Conservation (phyloP, 2,888 invertebrate species). For the Unio delphinus region DNA sequence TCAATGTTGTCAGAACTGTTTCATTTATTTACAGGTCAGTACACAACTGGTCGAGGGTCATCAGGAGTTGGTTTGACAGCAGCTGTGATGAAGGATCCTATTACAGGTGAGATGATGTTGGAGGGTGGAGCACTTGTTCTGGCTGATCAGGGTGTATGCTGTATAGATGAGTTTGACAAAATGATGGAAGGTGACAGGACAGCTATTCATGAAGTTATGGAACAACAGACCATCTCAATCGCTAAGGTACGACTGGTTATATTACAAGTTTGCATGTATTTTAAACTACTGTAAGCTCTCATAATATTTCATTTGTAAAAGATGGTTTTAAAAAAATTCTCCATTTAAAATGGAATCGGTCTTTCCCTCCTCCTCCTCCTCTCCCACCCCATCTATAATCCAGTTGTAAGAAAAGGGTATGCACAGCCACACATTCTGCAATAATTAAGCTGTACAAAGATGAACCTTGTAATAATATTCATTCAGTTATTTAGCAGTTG, state of each 20-base stretch:
- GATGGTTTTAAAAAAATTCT: no score
- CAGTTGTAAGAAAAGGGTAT: no score
- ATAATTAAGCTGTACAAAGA: no score
- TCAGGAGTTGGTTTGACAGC: slow-evolving; percentile 99
- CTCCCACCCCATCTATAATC: no score
- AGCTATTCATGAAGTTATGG: slow-evolving; percentile 75
- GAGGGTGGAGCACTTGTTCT: slow-evolving; percentile 92
- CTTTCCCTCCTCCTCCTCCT: no score
- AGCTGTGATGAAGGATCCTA: slow-evolving; percentile 96
- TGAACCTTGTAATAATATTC: no score
- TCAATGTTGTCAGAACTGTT: background rate
- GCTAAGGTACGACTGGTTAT: slow-evolving; percentile 81
- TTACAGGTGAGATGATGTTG: slow-evolving; percentile 97
- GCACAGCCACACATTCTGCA: no score
- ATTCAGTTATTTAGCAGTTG: no score
- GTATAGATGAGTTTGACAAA: slow-evolving; percentile 99
- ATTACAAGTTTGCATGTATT: no score
- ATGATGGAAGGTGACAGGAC: slow-evolving; percentile 89
- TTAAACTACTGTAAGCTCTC: no score
- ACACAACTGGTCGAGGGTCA: slow-evolving; percentile 96
- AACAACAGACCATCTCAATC: slow-evolving; percentile 99
- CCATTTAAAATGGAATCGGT: no score
- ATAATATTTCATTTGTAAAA: no score
- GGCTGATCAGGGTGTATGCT: slow-evolving; percentile 97
- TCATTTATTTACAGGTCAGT: slow-evolving; percentile 78